Evolutionary conservation across 2,797 vertebrate species (phyloP).

Genomic region (Gastrophryne carolinensis): DNA sequence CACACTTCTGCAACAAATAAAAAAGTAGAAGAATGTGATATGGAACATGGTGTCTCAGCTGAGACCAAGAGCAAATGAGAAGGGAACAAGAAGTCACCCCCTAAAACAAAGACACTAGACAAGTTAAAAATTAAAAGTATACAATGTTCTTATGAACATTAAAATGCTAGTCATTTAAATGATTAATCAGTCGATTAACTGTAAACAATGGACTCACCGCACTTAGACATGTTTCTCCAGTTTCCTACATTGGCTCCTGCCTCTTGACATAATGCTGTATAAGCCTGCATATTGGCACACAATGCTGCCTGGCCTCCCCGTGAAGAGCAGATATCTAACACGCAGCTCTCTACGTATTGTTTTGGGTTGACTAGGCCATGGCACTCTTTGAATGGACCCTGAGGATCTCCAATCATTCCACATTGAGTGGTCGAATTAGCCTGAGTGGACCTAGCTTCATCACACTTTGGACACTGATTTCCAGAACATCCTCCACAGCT

Average conservation of each 20-base stretch:
- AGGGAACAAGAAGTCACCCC: too few species aligned
- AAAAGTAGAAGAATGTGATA: too few species aligned
- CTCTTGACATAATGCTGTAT: constrained; percentile 61
- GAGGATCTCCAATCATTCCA: constrained; percentile 54
- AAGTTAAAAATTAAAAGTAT: too few species aligned
- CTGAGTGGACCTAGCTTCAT: not conserved
- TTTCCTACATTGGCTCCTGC: constrained; percentile 42
- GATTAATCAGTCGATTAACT: too few species aligned
- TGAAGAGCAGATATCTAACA: constrained; percentile 59
- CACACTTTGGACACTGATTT: not conserved
- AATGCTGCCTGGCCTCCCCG: constrained; percentile 43
- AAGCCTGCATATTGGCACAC: constrained; percentile 60
- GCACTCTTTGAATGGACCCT: constrained; percentile 59
- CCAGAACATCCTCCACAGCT: constrained; percentile 54
- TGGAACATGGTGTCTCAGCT: too few species aligned
- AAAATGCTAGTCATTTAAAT: too few species aligned
- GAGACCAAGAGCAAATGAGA: too few species aligned
- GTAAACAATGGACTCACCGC: constrained; percentile 59
- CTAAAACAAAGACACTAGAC: too few species aligned
- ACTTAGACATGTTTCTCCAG: constrained; percentile 62
- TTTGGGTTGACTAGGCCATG: constrained; percentile 56
- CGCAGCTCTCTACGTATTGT: constrained; percentile 54
- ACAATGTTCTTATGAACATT: too few species aligned
- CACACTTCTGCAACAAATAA: too few species aligned
- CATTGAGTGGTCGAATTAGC: constrained; percentile 54